Conservation (phyloP, 2,113 vertebrate species). For the Candoia aspera region DNA sequence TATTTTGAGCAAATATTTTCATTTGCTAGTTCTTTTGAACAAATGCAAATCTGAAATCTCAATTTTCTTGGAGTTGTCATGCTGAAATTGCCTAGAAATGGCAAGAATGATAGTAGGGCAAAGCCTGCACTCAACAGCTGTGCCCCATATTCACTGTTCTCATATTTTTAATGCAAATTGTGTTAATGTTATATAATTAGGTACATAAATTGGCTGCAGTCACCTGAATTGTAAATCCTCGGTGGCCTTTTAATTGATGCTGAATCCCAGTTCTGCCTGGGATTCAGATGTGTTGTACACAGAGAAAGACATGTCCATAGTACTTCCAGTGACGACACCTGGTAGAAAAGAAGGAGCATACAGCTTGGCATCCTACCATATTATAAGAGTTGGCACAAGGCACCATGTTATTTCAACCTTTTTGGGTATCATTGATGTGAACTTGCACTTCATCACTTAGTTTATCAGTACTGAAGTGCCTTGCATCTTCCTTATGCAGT, state of each 20-base stretch:
- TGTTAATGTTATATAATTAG: slow-evolving; percentile 16
- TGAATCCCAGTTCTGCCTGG: background rate
- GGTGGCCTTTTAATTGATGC: background rate
- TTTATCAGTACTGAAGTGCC: background rate
- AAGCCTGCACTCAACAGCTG: slow-evolving; percentile 6
- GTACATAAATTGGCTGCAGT: background rate
- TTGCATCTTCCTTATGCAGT: background rate
- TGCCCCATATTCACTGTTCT: background rate
- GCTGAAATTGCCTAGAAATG: background rate
- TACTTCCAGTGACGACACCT: background rate
- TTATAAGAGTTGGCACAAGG: background rate
- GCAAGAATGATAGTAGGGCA: background rate
- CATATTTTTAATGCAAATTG: slow-evolving; percentile 25
- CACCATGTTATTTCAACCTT: background rate
- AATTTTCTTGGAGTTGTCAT: background rate
- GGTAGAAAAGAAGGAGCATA: background rate
- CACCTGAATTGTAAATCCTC: background rate
- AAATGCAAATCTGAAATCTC: background rate
- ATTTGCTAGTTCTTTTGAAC: background rate
- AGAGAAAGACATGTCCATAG: background rate
- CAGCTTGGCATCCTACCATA: background rate
- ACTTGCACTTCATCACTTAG: background rate
- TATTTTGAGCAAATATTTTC: background rate
- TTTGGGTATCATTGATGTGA: background rate
- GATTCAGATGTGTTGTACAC: background rate